Evolutionary conservation across 2,888 invertebrate species (phyloP).

Genomic region (Andricus curvator): DNA sequence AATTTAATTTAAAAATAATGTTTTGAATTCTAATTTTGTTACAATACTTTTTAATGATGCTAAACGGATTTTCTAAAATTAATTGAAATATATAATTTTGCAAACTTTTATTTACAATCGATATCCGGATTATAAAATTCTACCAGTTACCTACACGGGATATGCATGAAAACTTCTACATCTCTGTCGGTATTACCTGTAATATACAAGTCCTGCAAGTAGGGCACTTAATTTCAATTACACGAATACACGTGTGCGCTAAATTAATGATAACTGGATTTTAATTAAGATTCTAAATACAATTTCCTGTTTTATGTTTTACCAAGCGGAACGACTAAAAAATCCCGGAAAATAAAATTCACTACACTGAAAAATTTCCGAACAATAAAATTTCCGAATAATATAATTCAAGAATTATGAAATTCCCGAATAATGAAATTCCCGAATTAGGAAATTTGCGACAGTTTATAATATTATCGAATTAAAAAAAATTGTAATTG

Average conservation of each 20-base stretch:
- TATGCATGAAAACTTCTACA: not conserved
- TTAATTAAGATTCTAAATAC: not conserved
- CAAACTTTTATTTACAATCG: not conserved
- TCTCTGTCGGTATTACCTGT: constrained; percentile 3
- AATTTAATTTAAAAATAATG: too few relatives aligned
- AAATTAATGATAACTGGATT: not conserved
- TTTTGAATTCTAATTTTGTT: too few relatives aligned
- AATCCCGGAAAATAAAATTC: too few relatives aligned
- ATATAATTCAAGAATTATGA: too few relatives aligned
- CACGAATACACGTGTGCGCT: not conserved
- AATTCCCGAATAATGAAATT: too few relatives aligned
- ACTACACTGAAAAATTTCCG: too few relatives aligned
- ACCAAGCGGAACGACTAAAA: too few relatives aligned
- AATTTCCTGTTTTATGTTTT: not conserved
- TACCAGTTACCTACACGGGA: not conserved
- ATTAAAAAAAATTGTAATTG: too few relatives aligned
- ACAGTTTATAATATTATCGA: too few relatives aligned
- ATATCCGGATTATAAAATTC: not conserved
- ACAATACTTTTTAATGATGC: too few relatives aligned
- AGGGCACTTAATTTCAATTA: not conserved
- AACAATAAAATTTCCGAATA: too few relatives aligned
- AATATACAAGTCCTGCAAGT: not conserved
- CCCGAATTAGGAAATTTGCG: too few relatives aligned
- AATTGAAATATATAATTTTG: not conserved
- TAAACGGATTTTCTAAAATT: not conserved